Evolutionary conservation across 64 coral and sea anemone species (phyloP).

Genomic region (Actinia equina): DNA sequence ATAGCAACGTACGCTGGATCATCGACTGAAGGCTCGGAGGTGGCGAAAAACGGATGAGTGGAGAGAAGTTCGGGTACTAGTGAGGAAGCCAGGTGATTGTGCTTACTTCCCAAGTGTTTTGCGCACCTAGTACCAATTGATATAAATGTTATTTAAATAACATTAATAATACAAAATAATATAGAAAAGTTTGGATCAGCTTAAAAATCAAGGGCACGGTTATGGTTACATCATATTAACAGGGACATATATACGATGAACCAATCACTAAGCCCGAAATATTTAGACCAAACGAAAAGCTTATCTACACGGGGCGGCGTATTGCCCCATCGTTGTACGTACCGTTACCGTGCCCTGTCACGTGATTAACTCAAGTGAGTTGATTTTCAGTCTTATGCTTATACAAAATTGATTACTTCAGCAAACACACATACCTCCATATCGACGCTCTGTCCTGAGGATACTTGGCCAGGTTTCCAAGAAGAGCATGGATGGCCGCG

Average conservation of each 20-base stretch:
- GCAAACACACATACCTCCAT: conserved; percentile 65
- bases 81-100: conserved; percentile 80
- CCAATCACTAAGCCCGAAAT: too few species aligned
- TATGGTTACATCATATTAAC: too few species aligned
- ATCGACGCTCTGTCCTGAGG: conserved; percentile 87
- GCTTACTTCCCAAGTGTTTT: conserved; percentile 79
- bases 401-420: too few species aligned
- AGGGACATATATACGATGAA: too few species aligned
- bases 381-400: too few species aligned
- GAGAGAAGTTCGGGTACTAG: conserved; percentile 89
- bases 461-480: conserved; percentile 90
- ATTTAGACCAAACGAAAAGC: too few species aligned
- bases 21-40: conserved; percentile 89
- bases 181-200: too few species aligned
- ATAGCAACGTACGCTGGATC: conserved; percentile 94
- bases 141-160: not conserved
- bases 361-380: too few species aligned
- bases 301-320: too few species aligned
- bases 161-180: not conserved
- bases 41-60: conserved; percentile 96
- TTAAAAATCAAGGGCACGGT: too few species aligned
- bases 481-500: conserved; percentile 76
- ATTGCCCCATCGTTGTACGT: too few species aligned
- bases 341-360: too few species aligned
- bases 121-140: conserved; percentile 47